phyloP scores from a whole-genome alignment of 37 sponge, comb jelly and placozoan species.

The Axinella damicornis region DNA sequence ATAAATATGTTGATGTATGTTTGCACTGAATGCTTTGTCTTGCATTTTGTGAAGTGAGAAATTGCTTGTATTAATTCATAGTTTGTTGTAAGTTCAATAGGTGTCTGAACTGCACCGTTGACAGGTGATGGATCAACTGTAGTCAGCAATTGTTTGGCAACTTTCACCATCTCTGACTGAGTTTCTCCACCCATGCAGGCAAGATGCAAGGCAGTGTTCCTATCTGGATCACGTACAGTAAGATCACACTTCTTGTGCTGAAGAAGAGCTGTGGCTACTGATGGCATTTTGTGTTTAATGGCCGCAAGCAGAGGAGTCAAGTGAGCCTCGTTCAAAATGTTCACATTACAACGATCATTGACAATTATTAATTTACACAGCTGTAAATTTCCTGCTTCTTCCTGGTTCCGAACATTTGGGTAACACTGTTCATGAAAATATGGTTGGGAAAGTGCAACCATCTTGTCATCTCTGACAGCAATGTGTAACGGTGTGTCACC shows the following conservation, averaged over 20 bases:
- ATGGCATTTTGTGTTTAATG: background rate
- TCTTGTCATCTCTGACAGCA: background rate
- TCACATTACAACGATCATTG: background rate
- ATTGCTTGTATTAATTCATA: background rate
- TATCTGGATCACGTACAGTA: background rate
- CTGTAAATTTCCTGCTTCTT: background rate
- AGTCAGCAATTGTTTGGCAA: background rate
- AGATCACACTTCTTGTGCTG: background rate
- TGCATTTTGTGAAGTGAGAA: background rate
- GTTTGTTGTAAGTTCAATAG: constrained; percentile 21
- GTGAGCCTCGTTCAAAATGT: background rate
- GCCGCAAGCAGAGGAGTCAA: constrained; percentile 27
- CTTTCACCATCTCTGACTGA: no score
- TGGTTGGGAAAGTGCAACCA: background rate
- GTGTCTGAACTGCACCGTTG: background rate
- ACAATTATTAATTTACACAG: background rate
- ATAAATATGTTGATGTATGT: background rate
- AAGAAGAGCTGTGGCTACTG: background rate
- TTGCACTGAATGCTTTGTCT: background rate
- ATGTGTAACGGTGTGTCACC: constrained; percentile 30
- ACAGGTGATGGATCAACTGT: background rate
- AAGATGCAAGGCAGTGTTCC: constrained; percentile 2
- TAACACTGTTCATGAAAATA: background rate
- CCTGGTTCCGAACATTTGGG: background rate
- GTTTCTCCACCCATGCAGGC: background rate